These are phyloP conservation scores for Plemyria rubiginata DNA, from an alignment of 2,888 invertebrate genomes.

Conservation along the genomic window DNA sequence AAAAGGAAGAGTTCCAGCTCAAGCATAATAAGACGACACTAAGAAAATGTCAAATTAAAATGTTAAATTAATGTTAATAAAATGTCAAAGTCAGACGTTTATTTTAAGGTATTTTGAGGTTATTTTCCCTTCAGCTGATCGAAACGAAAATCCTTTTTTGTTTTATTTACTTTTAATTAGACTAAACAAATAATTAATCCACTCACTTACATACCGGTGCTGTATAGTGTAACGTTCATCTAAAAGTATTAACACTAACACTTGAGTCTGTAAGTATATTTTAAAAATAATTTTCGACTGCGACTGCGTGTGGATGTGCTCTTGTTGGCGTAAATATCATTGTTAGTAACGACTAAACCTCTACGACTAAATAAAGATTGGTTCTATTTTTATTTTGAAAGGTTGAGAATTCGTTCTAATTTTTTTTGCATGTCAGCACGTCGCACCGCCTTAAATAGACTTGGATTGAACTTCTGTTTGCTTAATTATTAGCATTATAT, in stretches of 20 bases:
- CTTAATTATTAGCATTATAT: neutral
- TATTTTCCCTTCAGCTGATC: slow-evolving; percentile 20
- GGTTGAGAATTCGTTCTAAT: neutral
- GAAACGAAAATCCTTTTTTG: neutral
- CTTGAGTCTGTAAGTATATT: slow-evolving; percentile 39
- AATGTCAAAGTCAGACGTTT: neutral
- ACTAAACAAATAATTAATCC: slow-evolving; percentile 2
- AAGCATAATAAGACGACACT: neutral
- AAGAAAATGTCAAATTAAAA: too few species aligned
- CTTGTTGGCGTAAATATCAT: too few species aligned
- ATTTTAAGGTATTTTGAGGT: slow-evolving; percentile 18
- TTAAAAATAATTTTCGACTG: slow-evolving; percentile 8
- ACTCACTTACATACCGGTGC: slow-evolving; percentile 6
- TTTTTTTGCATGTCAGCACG: neutral
- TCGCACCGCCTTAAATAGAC: too few species aligned
- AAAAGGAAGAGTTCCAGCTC: neutral
- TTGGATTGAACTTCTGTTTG: slow-evolving; percentile 22
- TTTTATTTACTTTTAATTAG: neutral
- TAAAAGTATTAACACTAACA: slow-evolving; percentile 5
- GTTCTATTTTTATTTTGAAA: neutral
- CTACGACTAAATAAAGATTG: too few species aligned
- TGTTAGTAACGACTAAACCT: too few species aligned
- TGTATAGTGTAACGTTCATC: slow-evolving; percentile 9
- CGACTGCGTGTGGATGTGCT: slow-evolving; percentile 2
- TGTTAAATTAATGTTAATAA: neutral